Evolutionary conservation across 2,797 vertebrate species (phyloP), one percentile per base, ranked within the genome.

Genomic region (Limosa lapponica): DNA sequence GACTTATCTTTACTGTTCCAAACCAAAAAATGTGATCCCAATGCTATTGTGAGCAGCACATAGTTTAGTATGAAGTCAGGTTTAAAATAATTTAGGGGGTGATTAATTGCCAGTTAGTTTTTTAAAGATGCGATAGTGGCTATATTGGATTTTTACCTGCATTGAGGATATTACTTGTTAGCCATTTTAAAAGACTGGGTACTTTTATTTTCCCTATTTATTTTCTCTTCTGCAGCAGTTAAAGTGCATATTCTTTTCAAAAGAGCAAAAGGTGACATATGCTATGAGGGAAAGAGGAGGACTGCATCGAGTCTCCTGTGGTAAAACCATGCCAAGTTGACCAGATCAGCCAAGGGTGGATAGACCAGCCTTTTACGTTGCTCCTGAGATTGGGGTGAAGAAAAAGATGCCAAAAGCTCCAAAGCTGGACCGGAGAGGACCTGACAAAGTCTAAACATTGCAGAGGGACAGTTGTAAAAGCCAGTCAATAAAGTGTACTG

Each of bases 401-500:
- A 27, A 49, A n/a, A 70, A 39, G 41, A 41, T 62, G 18, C 12
- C 23, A 4, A 46, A 51, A 54, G 14, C 49, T 64, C 34, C 4
- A 3, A 37, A 69, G 43, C 34, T 20, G 48, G 10, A 9, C 37
- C 23, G n/a, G 36, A 41, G n/a, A 46, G 52, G 41, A 46, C 7
- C 48, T 74, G n/a, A 9, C 16, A 13, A 69, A 73, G 41, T 34
- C 55, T 82, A 19, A 59, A 18, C 10, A 1, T 46, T 39, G 20
- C 13, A 19, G 18, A 25, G 39, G 39, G 12, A 44, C 27, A 27
- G 28, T 20, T 84, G 10, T 39, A 62, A 39, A 81, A 87, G 36
- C 5, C n/a, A 24, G 36, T 55, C 0, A 0, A 48, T 67, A 3
- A 41, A 32, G 15, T 24, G 20, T 48, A 4, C 19, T 52, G 28